Conservation (phyloP, 2,888 invertebrate species). For the Sylvicola cinctus region DNA sequence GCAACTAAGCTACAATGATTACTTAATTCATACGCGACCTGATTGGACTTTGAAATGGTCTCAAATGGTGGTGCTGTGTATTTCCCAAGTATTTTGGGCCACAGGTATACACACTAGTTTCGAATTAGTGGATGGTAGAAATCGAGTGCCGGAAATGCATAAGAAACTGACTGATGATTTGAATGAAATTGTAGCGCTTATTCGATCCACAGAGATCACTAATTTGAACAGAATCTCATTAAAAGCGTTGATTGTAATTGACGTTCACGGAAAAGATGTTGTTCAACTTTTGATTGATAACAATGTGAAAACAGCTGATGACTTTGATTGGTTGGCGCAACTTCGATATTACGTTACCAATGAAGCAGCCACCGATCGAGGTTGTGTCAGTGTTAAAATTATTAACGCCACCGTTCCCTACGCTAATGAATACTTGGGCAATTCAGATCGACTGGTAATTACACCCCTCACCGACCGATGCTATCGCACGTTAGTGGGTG, state of each 20-base stretch:
- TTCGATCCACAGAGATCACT: constrained; percentile 33
- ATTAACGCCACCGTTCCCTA: constrained; percentile 44
- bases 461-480: constrained; percentile 41
- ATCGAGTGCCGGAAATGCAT: constrained; percentile 25
- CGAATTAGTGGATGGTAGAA: constrained; percentile 24
- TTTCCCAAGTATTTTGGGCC: constrained; percentile 45
- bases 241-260: constrained; percentile 45
- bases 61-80: constrained; percentile 39
- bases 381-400: constrained; percentile 27
- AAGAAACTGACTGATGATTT: constrained; percentile 28
- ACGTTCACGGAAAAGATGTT: constrained; percentile 51
- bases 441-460: constrained; percentile 33
- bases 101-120: constrained; percentile 31
- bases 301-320: constrained; percentile 31
- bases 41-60: constrained; percentile 39
- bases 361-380: constrained; percentile 19
- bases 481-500: constrained; percentile 48
- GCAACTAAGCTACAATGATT: constrained; percentile 23
- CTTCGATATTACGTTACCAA: constrained; percentile 49
- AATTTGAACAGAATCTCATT: constrained; percentile 40
- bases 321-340: constrained; percentile 52
- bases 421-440: constrained; percentile 55
- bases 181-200: constrained; percentile 31
- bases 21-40: constrained; percentile 22
- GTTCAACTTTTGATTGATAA: constrained; percentile 32